A percentile compares a stretch with the other conserved stretches of the same genome.
Conservation (phyloP, 2,888 invertebrate genomes). For the Drosophila fungiperda region DNA sequence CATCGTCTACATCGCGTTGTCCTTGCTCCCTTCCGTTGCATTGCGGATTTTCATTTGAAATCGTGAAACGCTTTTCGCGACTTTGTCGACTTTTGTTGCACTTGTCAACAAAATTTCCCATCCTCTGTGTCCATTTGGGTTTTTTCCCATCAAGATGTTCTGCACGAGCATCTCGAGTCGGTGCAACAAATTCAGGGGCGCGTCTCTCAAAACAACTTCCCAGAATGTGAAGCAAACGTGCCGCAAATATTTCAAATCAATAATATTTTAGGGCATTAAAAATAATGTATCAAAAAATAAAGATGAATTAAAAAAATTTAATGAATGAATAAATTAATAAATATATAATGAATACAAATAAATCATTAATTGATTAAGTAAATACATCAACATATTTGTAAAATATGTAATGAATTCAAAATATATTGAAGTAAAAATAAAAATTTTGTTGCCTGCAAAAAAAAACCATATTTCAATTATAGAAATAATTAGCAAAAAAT, state of each 20-base stretch:
- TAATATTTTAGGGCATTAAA: not conserved
- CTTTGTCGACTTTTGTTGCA: constrained; percentile 52
- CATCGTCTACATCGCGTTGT: constrained; percentile 38
- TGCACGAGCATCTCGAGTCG: constrained; percentile 14
- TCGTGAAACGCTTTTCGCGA: constrained; percentile 38
- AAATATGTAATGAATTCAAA: not conserved
- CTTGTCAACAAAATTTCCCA: constrained; percentile 43
- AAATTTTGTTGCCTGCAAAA: not conserved
- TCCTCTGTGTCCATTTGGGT: constrained; percentile 14
- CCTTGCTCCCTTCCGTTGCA: constrained; percentile 57
- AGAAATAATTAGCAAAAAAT: fast-evolving
- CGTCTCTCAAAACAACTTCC: constrained; percentile 30
- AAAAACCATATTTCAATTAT: no score
- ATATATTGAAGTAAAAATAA: not conserved
- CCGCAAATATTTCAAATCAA: constrained; percentile 1
- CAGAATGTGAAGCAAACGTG: constrained; percentile 20
- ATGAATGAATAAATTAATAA: not conserved
- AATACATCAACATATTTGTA: not conserved
- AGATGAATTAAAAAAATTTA: no score
- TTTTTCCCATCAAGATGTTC: constrained; percentile 24
- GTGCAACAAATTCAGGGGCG: constrained; percentile 28
- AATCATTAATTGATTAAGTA: not conserved
- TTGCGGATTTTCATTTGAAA: constrained; percentile 63
- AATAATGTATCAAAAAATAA: not conserved
- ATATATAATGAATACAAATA: no score